Evolutionary conservation across 2,888 invertebrate genomes (phyloP), one percentile per base, ranked within the genome.

Genomic region (Heliconius hortense): DNA sequence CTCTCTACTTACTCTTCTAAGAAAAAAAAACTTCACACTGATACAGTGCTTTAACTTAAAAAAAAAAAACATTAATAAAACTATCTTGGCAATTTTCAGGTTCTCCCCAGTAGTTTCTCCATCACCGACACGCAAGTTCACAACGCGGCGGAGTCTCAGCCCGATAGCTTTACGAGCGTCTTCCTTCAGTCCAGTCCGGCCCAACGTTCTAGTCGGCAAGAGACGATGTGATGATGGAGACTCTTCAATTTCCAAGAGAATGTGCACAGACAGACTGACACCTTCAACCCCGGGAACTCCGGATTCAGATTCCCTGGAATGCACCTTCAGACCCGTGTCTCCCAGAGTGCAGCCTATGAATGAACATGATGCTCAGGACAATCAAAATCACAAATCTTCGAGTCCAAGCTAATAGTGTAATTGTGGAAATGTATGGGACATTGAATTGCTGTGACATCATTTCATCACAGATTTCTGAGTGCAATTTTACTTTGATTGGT

Each of bases 151-250:
- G 76, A 98, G 98, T 82, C 95, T 98, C 83, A 98, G 98, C 79
- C 98, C 98, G 0, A 98, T 98, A 82, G 96, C 97, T 18, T 95
- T 97, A 90, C 95, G 98, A 74, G 97, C 97, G 24, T 96, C 97
- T 70, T 95, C 95, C 78, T 92, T 97, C 84, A 96, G 96, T 70
- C 96, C 96, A 0, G 95, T 96, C 28, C 89, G 95, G 69, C 94
- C 95, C 64, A 93, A 89, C 81, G 88, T 91, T 79, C 86, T 94
- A 48, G 88, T 91, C 10, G 94, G 95, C 77, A 96, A 97, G 88
- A 94, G 96, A 79, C 95, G 96, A 83, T 94, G 94, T 84, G 95
- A 95, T 83, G 93, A 96, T 72, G 95, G 95, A 15, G 95, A 95
- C 80, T 90, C 89, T 1, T 92, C 94, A 0, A 83, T 88, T 7